Conservation (phyloP, 2,888 invertebrate genomes). For the Stegana nigrithorax region DNA sequence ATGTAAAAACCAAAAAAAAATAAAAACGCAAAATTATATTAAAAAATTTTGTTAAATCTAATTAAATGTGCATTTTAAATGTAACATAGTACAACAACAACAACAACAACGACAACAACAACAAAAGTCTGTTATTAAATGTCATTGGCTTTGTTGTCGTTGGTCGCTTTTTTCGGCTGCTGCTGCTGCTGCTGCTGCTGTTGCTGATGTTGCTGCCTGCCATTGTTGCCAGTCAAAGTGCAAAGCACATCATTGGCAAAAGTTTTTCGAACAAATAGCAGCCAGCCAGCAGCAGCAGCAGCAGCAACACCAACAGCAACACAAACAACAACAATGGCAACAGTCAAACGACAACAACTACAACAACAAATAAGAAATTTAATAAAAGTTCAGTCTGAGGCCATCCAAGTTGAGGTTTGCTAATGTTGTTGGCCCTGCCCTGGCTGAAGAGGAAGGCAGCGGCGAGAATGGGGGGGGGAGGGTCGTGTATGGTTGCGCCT, state of each 20-base stretch:
- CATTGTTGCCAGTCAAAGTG: not conserved
- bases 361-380: not conserved
- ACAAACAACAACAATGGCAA: too few relatives aligned
- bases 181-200: not conserved
- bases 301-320: too few relatives aligned
- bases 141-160: too few relatives aligned
- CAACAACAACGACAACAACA: too few relatives aligned
- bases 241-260: not conserved
- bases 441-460: too few relatives aligned
- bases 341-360: not conserved
- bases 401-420: not conserved
- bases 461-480: not conserved
- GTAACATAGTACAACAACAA: too few relatives aligned
- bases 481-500: too few relatives aligned
- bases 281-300: too few relatives aligned
- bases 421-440: not conserved
- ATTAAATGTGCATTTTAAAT: not conserved
- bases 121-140: too few relatives aligned
- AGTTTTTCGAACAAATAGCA: not conserved
- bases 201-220: not conserved
- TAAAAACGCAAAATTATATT: not conserved
- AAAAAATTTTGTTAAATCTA: not conserved
- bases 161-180: too few relatives aligned
- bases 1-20: not conserved
- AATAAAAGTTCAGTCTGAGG: not conserved